Conservation (phyloP, 2,113 vertebrate species). For the Oryzias melastigma region DNA sequence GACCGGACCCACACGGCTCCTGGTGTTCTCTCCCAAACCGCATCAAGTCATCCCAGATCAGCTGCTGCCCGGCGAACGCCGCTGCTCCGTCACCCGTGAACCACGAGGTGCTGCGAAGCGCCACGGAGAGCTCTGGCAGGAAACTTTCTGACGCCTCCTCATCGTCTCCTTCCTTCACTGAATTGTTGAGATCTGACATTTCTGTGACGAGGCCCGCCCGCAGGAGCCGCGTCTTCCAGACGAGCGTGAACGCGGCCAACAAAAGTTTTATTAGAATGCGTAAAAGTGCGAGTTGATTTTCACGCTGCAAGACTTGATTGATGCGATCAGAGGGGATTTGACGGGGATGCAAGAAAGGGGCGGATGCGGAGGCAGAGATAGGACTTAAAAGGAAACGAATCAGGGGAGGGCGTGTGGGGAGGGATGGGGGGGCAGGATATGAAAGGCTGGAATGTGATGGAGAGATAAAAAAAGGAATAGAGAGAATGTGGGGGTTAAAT, state of each 20-base stretch:
- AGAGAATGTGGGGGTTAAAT: background rate
- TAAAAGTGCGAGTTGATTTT: slow-evolving; percentile 19
- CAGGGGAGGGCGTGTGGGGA: background rate
- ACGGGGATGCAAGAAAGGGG: slow-evolving; percentile 7
- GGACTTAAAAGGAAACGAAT: too few species aligned
- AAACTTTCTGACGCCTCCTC: too few species aligned
- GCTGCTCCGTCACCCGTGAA: too few species aligned
- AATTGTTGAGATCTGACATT: background rate
- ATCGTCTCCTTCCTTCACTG: too few species aligned
- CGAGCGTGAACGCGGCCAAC: background rate
- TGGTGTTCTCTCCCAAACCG: too few species aligned
- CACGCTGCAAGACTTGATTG: slow-evolving; percentile 12
- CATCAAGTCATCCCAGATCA: too few species aligned
- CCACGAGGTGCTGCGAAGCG: too few species aligned
- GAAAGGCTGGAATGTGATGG: slow-evolving; percentile 26
- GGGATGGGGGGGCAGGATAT: background rate
- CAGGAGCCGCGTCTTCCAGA: background rate
- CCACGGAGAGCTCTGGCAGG: too few species aligned
- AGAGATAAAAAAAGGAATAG: background rate
- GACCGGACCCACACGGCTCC: too few species aligned
- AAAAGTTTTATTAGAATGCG: background rate
- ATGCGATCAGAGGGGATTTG: slow-evolving; percentile 33
- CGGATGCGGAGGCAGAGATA: background rate
- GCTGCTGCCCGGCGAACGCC: too few species aligned
- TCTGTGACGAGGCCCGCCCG: background rate